Conservation (phyloP, 2,888 invertebrate species). For the Philhelius pedissequus region DNA sequence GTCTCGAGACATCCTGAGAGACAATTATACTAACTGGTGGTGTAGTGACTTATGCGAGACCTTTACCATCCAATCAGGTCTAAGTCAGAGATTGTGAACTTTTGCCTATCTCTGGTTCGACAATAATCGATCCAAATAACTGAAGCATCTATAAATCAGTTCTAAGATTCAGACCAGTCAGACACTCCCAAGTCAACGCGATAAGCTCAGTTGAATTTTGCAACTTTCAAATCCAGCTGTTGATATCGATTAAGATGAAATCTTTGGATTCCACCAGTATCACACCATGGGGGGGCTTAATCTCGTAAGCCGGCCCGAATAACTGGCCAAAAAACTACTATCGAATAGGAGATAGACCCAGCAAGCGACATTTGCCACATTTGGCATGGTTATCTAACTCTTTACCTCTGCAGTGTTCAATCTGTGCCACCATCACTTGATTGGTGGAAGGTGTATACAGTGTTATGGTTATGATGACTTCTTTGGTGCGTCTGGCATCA, state of each 20-base stretch:
- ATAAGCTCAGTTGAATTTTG: not conserved
- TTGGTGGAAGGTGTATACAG: constrained; percentile 1
- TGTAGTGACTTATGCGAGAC: constrained; percentile 26
- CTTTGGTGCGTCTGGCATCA: not conserved
- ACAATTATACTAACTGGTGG: not conserved
- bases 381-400: constrained; percentile 46
- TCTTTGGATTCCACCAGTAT: not conserved
- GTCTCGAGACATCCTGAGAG: not conserved
- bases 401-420: constrained; percentile 36
- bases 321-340: not conserved
- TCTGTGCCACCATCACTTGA: constrained; percentile 4
- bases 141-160: not conserved
- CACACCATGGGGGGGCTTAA: not conserved
- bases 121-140: not conserved
- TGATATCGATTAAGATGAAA: not conserved
- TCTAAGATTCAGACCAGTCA: not conserved
- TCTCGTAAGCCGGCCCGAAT: not conserved
- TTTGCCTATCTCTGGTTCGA: not conserved
- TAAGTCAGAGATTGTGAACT: not conserved
- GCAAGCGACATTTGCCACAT: constrained; percentile 22
- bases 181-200: not conserved
- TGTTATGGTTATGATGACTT: not conserved
- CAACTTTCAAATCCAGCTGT: constrained; percentile 13
- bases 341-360: constrained; percentile 25
- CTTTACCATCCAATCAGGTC: constrained; percentile 19